A percentile compares a stretch with the other conserved stretches of the same genome.
These are phyloP conservation scores for Pseudopodoces humilis DNA, from an alignment of 2,113 vertebrate genomes.

Conservation along the genomic window DNA sequence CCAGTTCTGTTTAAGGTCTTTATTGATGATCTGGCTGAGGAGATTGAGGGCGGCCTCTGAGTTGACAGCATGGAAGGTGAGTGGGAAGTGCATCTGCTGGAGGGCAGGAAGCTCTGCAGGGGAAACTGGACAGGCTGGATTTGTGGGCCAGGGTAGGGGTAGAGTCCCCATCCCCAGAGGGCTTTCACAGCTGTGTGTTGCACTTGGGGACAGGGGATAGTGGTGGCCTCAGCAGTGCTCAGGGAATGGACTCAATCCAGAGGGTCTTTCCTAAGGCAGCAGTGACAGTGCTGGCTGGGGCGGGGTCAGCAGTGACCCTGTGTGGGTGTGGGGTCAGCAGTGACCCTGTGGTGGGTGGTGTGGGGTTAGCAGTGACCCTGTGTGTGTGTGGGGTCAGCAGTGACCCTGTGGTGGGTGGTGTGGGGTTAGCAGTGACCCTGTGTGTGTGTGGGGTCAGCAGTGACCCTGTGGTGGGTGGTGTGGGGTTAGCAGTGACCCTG, in stretches of 20 bases:
- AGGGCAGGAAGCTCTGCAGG: neutral
- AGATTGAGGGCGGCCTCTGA: neutral
- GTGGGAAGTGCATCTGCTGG: neutral
- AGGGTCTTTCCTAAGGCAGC: neutral
- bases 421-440: neutral
- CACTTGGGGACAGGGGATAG: neutral
- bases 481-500: neutral
- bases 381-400: neutral
- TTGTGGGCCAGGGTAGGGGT: neutral
- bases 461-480: neutral
- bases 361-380: neutral
- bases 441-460: neutral
- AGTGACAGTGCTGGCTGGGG: neutral
- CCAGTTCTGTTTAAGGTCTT: neutral
- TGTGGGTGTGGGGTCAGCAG: too few relatives aligned
- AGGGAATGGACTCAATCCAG: accelerated
- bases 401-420: neutral
- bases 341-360: too few relatives aligned
- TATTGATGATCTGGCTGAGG: neutral
- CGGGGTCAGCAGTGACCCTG: neutral
- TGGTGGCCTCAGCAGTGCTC: neutral
- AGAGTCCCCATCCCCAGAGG: neutral
- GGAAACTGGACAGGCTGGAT: neutral
- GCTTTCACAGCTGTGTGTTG: too few relatives aligned
- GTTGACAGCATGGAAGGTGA: neutral